Base-by-base conservation (phyloP, 2,113 vertebrate species). In the Scolopax mira region DNA sequence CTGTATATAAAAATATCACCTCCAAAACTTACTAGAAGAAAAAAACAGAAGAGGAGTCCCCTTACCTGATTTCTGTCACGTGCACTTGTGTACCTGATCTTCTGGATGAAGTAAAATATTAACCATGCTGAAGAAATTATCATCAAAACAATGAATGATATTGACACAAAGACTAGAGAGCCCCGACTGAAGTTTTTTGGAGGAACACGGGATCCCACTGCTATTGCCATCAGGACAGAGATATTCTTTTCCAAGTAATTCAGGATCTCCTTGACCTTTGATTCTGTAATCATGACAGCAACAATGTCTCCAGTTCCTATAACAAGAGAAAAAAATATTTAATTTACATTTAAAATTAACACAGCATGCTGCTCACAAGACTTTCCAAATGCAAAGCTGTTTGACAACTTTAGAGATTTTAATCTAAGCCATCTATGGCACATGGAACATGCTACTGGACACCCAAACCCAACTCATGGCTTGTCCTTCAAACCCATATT, bases 81-180 rank as follows among this genome's bases (percentile, higher is more conserved):
- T 62, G 99, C 98, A 52, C 98, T 99, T 85, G 98, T 99, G 96
- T 99, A 99, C 95, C 99, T 99, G 94, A 99, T 99, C 98, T 99
- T 99, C 98, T 99, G 99, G 95, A 99, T 99, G 98, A 99, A 99
- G 98, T 99, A 99, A 98, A 99, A 99, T 97, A 99, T 98, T 95
- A 99, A 98, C 99, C 99, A 99, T 0, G 99, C 99, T 15, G 99
- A 99, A 44, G 99, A 99, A 98, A 99, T 99, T 84, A 99, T 99
- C 99, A 99, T 99, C 95, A 99, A 98, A 85, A 99, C 99, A 82
- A 99, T 99, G 97, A 99, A 99, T 94, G 99, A 99, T 98, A 99
- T 98, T 89, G 99, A 99, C 92, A 99, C 99, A 67, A 99, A 99
- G 96, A 99, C 99, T 83, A 99, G 97, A 21, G 99, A 99, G 77